Conservation (phyloP, 1,140 invertebrate species). For the Galleria mellonella region DNA sequence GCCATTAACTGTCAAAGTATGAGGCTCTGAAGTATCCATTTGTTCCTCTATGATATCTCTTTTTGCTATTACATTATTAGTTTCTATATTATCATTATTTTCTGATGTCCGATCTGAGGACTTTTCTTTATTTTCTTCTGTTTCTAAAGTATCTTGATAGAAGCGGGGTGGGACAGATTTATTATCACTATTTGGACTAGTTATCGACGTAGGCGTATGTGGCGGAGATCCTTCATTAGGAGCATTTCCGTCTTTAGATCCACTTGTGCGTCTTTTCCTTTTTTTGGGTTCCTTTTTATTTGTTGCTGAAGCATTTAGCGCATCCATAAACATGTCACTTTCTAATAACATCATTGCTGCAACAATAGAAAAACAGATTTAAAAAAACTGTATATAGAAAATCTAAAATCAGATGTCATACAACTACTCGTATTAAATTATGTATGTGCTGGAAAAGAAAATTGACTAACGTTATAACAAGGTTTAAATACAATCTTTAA, state of each 20-base stretch:
- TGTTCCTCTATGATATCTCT: constrained; percentile 77
- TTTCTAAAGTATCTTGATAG: constrained; percentile 93
- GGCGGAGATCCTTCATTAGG: constrained; percentile 68
- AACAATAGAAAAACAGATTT: constrained; percentile 49
- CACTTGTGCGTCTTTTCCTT: constrained; percentile 81
- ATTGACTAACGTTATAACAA: too few species aligned
- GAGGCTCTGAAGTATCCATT: constrained; percentile 43
- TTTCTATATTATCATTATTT: constrained; percentile 25
- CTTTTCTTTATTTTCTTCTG: constrained; percentile 73
- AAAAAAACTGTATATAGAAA: constrained; percentile 5
- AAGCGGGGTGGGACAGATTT: constrained; percentile 83
- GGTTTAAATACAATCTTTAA: too few species aligned
- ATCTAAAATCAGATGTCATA: too few species aligned
- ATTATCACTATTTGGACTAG: constrained; percentile 56
- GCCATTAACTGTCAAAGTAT: constrained; percentile 60
- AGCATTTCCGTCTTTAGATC: constrained; percentile 76
- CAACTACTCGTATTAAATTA: too few species aligned
- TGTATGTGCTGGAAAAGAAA: too few species aligned
- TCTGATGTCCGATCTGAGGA: constrained; percentile 28
- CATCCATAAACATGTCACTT: constrained; percentile 94
- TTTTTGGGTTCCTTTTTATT: constrained; percentile 86
- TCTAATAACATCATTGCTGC: constrained; percentile 87
- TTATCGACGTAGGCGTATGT: constrained; percentile 53
- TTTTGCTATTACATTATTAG: constrained; percentile 16
- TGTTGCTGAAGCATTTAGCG: constrained; percentile 82